These are phyloP conservation scores for Blennius ocellaris DNA, from an alignment of 2,113 vertebrate genomes.

Conservation along the genomic window DNA sequence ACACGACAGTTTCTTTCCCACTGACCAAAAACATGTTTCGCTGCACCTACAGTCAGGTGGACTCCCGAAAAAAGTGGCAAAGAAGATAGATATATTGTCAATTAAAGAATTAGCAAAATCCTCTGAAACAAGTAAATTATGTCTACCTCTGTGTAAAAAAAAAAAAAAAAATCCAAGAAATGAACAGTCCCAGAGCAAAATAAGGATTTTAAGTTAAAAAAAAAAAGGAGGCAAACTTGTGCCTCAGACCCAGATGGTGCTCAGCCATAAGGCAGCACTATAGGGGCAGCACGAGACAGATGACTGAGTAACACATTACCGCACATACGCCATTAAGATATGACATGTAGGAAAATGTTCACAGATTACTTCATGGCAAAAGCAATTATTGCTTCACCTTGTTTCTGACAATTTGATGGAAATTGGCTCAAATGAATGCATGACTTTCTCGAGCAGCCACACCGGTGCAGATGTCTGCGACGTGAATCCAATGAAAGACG, in stretches of 20 bases:
- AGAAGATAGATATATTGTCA: no score
- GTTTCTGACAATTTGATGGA: slow-evolving; percentile 48
- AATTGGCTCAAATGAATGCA: slow-evolving; percentile 48
- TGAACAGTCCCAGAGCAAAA: no score
- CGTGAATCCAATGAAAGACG: slow-evolving; percentile 32
- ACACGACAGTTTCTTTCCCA: no score
- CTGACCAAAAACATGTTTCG: no score
- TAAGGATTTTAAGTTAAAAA: no score
- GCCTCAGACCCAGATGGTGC: background rate
- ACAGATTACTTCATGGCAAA: slow-evolving; percentile 24
- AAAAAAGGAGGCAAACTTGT: no score
- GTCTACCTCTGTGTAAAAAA: no score
- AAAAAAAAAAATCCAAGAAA: no score
- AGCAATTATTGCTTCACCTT: slow-evolving; percentile 49
- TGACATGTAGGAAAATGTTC: slow-evolving; percentile 45
- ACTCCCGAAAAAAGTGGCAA: no score
- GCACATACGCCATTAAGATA: background rate
- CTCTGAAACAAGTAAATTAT: no score
- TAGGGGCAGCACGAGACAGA: slow-evolving; percentile 19
- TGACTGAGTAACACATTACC: slow-evolving; percentile 30
- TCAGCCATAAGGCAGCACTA: slow-evolving; percentile 7
- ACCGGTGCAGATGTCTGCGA: slow-evolving; percentile 40
- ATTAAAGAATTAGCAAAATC: no score
- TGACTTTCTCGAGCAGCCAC: slow-evolving; percentile 31
- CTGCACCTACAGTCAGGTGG: no score